Evolutionary conservation across 2,888 invertebrate species (phyloP), one percentile per base, ranked within the genome.

Genomic region (Hyalella azteca): DNA sequence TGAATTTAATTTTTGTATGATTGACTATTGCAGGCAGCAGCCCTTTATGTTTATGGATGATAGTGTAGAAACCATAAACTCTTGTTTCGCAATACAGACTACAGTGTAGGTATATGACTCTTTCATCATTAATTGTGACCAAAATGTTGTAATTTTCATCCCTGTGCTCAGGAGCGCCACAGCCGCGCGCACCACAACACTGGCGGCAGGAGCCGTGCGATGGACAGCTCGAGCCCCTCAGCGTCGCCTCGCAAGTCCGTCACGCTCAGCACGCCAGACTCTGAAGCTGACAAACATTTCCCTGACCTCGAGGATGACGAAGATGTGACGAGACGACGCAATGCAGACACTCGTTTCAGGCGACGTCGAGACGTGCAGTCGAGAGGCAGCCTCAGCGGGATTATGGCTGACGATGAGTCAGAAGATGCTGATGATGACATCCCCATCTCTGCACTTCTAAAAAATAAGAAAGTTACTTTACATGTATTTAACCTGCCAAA

Each of bases 221-320:
- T 29, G 13, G 19, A 36, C 36, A 32, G 66, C 4, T 32, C 32
- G 2, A 48, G 48, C 48, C 75, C 77, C 32, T 77, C 50, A 32
- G 50, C 36, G n/a, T 79, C 79, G 0, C 81, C 83, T 4, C 80
- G 82, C 45, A 84, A 84, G 50, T 73, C 73, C 19, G 84, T 84
- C 7, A 84, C 82, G 1, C 81, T 84, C 3, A 84, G 82, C 50
- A 82, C 84, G 13, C 83, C 83, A 9, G 82, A 82, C 73, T 78
- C 78, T 59, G 84, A 84, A 26, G 60, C 78, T 29, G 81, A 84
- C 66, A 32, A n/a, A n/a, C 4, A 26, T 15, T 66, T 36, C 66
- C 36, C 36, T n/a, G 66, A 66, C 66, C 36, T 11, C 13, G 66
- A 66, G 3, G 66, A 66, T n/a, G 66, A 66, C 19, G 45, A 45